A percentile compares a stretch with the other conserved stretches of the same genome.
phyloP scores from a whole-genome alignment of 2,888 invertebrate species.

The Agonopterix alstromeriana region DNA sequence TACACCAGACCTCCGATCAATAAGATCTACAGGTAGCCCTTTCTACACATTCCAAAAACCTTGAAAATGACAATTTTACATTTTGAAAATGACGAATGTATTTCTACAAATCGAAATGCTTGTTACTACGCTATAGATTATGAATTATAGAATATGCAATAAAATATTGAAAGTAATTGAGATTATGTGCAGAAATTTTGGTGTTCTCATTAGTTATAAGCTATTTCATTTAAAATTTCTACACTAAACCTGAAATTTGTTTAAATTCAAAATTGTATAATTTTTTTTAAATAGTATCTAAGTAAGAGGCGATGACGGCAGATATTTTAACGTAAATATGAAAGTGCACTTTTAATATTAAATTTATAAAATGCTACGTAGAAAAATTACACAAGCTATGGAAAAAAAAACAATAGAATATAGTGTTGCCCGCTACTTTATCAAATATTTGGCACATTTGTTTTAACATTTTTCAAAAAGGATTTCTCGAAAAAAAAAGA shows the following conservation, averaged over 20 bases:
- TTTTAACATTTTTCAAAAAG: neutral
- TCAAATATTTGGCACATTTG: slow-evolving; percentile 19
- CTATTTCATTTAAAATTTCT: neutral
- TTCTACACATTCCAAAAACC: slow-evolving; percentile 33
- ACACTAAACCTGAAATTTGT: slow-evolving; percentile 31
- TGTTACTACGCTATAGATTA: slow-evolving; percentile 56
- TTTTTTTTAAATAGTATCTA: slow-evolving; percentile 18
- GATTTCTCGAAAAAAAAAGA: neutral
- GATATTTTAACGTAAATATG: slow-evolving; percentile 29
- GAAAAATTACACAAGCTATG: slow-evolving; percentile 15
- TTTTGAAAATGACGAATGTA: slow-evolving; percentile 63
- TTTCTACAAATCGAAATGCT: slow-evolving; percentile 67
- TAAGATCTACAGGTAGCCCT: slow-evolving; percentile 21
- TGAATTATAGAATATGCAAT: slow-evolving; percentile 63
- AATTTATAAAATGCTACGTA: slow-evolving; percentile 21
- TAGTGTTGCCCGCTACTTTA: neutral
- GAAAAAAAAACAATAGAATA: neutral
- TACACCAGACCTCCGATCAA: slow-evolving; percentile 27
- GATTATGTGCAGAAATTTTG: slow-evolving; percentile 36
- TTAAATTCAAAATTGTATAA: slow-evolving; percentile 47
- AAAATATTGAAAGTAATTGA: slow-evolving; percentile 34
- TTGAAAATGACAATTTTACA: slow-evolving; percentile 50
- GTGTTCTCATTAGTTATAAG: slow-evolving; percentile 11
- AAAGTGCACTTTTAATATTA: slow-evolving; percentile 45
- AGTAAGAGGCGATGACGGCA: slow-evolving; percentile 45